phyloP scores from a whole-genome alignment of 2,888 invertebrate species.

The Rotaria socialis region DNA sequence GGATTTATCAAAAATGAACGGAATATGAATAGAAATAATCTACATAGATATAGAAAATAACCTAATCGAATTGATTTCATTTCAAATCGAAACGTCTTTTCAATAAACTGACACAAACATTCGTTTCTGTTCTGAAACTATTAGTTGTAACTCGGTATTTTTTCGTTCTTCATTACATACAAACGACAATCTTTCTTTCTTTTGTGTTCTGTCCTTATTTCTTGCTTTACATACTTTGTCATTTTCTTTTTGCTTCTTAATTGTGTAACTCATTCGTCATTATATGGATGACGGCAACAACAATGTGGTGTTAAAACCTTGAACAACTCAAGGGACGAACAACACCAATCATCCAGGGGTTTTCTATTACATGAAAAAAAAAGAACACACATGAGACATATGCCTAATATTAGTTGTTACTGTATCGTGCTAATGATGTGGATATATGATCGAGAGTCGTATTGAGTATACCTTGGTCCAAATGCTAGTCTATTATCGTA shows the following conservation, averaged over 20 bases:
- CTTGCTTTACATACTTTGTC: background rate
- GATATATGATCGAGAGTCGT: background rate
- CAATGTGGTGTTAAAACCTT: background rate
- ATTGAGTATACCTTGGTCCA: background rate
- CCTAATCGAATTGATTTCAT: no score
- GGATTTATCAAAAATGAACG: no score
- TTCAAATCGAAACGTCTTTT: no score
- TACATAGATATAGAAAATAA: no score
- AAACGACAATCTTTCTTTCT: no score
- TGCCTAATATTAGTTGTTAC: background rate
- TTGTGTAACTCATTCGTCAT: background rate
- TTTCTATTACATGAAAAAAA: background rate
- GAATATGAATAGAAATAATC: no score
- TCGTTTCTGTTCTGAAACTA: no score
- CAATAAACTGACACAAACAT: no score
- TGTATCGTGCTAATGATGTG: background rate
- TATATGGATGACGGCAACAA: background rate
- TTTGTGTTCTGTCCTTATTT: background rate
- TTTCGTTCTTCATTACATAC: no score
- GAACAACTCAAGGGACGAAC: background rate
- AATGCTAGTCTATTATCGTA: background rate
- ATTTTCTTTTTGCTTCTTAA: background rate
- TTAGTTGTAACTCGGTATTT: no score
- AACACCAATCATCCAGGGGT: background rate
- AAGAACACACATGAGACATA: background rate